Base-by-base conservation (phyloP, 2,888 invertebrate species). In the Candidula unifasciata region DNA sequence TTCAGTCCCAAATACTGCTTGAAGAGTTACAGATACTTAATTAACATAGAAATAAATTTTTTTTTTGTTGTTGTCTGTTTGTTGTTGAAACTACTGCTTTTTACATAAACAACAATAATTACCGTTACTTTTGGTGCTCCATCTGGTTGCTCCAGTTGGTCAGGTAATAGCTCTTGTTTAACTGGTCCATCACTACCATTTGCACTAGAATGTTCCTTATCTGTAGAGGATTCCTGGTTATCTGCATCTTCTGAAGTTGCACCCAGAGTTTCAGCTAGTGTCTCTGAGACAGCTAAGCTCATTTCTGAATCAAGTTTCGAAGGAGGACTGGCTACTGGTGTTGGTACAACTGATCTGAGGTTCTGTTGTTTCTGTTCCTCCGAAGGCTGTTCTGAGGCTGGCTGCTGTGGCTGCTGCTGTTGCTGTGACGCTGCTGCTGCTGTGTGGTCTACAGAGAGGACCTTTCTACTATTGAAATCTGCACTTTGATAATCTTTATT, bases 401-500 rank as follows among this genome's bases (percentile, higher is more conserved):
- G 8, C 2, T 30, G 8, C 21, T 52, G 69, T 64, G 24, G 54
- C 44, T 27, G 30, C 24, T 78, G 79, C 24, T 60, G 60, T 6
- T 66, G 80, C 64, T 33, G 35, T 30, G 52, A 35, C 66, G 76
- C n/a, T 24, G 81, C n/a, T 37, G 81, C 57, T 44, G 66, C 60
- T 64, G 71, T 68, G 37, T 82, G 85, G 33, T 69, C 80, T 27
- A 87, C 77, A 27, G 87, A 87, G 73, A 87, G 68, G 30, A 87
- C 78, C 54, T 85, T 85, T 24, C 87, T 74, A n/a, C 87, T 84
- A 35, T 77, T 80, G 57, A 83, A 86, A 24, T 87, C 87, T 2
- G 77, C 60, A 37, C 83, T 87, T 57, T 84, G 78, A 60, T 87
- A 87, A 30, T 77, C 57, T 57, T 84, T 35, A 64, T 54, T 57